These are phyloP conservation scores for Tortricodes alternella DNA, from an alignment of 2,888 invertebrate genomes.

Conservation along the genomic window DNA sequence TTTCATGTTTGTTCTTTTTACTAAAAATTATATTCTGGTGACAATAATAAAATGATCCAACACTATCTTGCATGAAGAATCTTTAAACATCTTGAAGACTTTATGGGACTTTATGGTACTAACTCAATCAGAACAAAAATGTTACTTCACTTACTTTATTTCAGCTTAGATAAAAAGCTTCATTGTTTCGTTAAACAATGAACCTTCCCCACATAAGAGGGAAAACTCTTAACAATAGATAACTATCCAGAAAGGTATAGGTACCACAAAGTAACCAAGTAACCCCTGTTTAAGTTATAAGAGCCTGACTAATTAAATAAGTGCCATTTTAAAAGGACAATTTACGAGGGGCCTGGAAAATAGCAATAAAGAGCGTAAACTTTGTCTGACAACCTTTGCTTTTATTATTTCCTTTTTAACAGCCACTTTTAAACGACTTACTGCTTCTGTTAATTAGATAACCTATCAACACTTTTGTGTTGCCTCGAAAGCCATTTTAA, in stretches of 20 bases:
- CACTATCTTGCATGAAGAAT: too few relatives aligned
- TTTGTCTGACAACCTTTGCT: constrained; percentile 43
- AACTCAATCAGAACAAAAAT: not conserved
- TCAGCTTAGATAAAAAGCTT: constrained; percentile 13
- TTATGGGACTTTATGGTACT: not conserved
- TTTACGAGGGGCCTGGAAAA: constrained; percentile 42
- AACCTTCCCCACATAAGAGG: constrained; percentile 15
- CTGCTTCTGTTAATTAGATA: constrained; percentile 37
- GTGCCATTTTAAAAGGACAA: constrained; percentile 48
- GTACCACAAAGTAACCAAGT: too few relatives aligned
- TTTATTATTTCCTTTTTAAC: constrained; percentile 37
- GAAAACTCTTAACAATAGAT: constrained; percentile 23
- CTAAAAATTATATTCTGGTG: too few relatives aligned
- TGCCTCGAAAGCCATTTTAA: not conserved
- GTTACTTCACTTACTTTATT: constrained; percentile 12
- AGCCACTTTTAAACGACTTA: constrained; percentile 34
- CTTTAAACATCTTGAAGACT: too few relatives aligned
- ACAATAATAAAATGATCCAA: too few relatives aligned
- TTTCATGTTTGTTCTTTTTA: too few relatives aligned
- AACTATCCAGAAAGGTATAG: constrained; percentile 25
- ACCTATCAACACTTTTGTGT: constrained; percentile 23
- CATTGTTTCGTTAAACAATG: constrained; percentile 28
- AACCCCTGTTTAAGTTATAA: constrained; percentile 22
- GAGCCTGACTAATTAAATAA: constrained; percentile 48
- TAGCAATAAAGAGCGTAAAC: constrained; percentile 44